Evolutionary conservation across 2,113 vertebrate species (phyloP), one percentile per base, ranked within the genome.

Genomic region (Alectura lathami): DNA sequence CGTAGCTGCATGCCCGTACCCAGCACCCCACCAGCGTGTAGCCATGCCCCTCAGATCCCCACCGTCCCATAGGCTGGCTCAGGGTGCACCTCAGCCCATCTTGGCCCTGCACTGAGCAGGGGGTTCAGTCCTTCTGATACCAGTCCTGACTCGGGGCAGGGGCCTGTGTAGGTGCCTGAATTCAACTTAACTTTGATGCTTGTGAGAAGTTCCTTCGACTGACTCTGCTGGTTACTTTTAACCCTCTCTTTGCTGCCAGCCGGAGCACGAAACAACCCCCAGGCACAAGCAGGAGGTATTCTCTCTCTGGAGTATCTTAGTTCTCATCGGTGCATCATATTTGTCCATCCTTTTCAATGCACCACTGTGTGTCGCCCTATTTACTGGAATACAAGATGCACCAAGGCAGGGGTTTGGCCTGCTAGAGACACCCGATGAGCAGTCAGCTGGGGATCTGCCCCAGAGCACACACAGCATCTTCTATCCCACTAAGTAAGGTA

Each of bases 281-380:
- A 98, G 98, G 97, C 99, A 99, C 98, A 99, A 99, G 97, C 99
- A 99, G 98, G 99, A 99, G 99, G 99, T 99, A 99, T 98, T 98
- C 87, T 95, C 38, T 96, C 91, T 96, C 94, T 96, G 96, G 89
- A 97, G 95, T 96, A 92, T 96, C 86, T 75, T 94, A 80, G 84
- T 86, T 67, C 79, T 91, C 92, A 92, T 95, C 53, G 87, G 80
- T 89, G 75, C 94, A 91, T 96, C 92, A 57, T 82, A 76, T 43
- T 43, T 91, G 69, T 95, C 66, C 57, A 91, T 91, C 85, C 88
- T 79, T 86, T 50, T 88, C 89, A 78, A 89, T 95, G 89, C 91
- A 88, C 78, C 93, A 92, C 93, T 69, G 13, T 94, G 72, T 97
- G 82, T 95, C 79, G 60, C 90, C 76, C 89, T 96, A 54, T 96